These are phyloP conservation scores for Drosophila borealis DNA, from an alignment of 2,888 invertebrate genomes.

Conservation along the genomic window DNA sequence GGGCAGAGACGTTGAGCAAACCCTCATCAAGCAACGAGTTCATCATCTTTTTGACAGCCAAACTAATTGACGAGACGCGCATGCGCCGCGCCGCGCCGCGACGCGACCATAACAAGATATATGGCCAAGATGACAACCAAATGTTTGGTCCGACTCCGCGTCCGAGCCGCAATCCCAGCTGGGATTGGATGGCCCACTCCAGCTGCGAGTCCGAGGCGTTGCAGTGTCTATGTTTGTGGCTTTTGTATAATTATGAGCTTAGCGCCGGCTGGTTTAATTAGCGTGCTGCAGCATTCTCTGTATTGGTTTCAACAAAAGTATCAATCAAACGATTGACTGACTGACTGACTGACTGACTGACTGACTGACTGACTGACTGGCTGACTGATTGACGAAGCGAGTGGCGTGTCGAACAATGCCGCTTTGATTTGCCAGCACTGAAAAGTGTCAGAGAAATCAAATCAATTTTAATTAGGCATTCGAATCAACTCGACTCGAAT, in stretches of 20 bases:
- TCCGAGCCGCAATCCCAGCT: slow-evolving; percentile 5
- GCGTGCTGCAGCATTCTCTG: slow-evolving; percentile 56
- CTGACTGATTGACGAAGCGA: slow-evolving; percentile 30
- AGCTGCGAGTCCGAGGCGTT: slow-evolving; percentile 8
- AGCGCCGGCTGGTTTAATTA: slow-evolving; percentile 79
- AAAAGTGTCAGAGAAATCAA: slow-evolving; percentile 81
- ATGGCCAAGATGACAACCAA: slow-evolving; percentile 76
- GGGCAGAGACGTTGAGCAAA: slow-evolving; percentile 49
- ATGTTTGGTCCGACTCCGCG: slow-evolving; percentile 20
- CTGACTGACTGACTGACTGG: slow-evolving; percentile 30
- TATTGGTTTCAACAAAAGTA: slow-evolving; percentile 81
- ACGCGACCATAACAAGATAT: slow-evolving; percentile 75
- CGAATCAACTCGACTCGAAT: slow-evolving; percentile 37
- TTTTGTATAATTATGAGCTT: slow-evolving; percentile 82
- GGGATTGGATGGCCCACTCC: background rate
- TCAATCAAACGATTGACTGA: slow-evolving; percentile 81
- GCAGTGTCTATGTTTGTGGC: slow-evolving; percentile 43
- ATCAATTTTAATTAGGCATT: slow-evolving; percentile 80
- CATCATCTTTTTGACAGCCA: slow-evolving; percentile 84
- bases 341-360: slow-evolving; percentile 45
- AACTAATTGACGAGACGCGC: slow-evolving; percentile 83
- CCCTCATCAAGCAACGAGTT: slow-evolving; percentile 83
- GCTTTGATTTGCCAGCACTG: slow-evolving; percentile 68
- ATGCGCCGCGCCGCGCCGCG: slow-evolving; percentile 73
- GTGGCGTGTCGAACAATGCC: slow-evolving; percentile 75